phyloP scores from a whole-genome alignment of 2,888 invertebrate genomes.

The Dorcus hopei region DNA sequence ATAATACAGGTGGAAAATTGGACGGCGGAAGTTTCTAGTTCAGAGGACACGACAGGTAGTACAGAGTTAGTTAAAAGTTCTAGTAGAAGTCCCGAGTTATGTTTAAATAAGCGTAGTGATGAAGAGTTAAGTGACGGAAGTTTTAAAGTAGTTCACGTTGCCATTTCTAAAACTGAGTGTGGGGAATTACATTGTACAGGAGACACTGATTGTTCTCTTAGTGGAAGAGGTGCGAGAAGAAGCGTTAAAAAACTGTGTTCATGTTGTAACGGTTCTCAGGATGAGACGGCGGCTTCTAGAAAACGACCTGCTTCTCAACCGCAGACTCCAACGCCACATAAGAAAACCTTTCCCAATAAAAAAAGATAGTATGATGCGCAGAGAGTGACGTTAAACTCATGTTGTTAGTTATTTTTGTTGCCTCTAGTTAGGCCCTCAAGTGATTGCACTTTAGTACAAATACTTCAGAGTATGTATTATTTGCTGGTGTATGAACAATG shows the following conservation, averaged over 20 bases:
- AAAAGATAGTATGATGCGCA: constrained; percentile 47
- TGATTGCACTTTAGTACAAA: constrained; percentile 49
- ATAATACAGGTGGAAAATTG: constrained; percentile 33
- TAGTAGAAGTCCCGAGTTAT: constrained; percentile 32
- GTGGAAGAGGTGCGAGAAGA: constrained; percentile 43
- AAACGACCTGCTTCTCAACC: constrained; percentile 42
- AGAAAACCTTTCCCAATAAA: constrained; percentile 45
- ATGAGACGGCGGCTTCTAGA: constrained; percentile 29
- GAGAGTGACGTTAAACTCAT: constrained; percentile 19
- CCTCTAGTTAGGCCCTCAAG: constrained; percentile 37
- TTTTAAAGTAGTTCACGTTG: constrained; percentile 39
- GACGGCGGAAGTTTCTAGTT: constrained; percentile 41
- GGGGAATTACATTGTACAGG: constrained; percentile 26
- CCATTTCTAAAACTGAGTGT: constrained; percentile 36
- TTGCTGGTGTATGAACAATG: constrained; percentile 12
- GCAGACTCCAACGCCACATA: constrained; percentile 42
- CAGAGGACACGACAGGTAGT: constrained; percentile 43
- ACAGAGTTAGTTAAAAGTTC: constrained; percentile 35
- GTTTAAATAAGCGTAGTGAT: constrained; percentile 29
- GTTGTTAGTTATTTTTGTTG: constrained; percentile 35
- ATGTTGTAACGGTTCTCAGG: constrained; percentile 44
- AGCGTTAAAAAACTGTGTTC: constrained; percentile 45
- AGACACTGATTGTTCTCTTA: constrained; percentile 37
- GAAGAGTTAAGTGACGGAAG: constrained; percentile 34
- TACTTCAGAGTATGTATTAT: constrained; percentile 31